Evolutionary conservation across 2,113 vertebrate species (phyloP).

Genomic region (Malaclemys terrapin): DNA sequence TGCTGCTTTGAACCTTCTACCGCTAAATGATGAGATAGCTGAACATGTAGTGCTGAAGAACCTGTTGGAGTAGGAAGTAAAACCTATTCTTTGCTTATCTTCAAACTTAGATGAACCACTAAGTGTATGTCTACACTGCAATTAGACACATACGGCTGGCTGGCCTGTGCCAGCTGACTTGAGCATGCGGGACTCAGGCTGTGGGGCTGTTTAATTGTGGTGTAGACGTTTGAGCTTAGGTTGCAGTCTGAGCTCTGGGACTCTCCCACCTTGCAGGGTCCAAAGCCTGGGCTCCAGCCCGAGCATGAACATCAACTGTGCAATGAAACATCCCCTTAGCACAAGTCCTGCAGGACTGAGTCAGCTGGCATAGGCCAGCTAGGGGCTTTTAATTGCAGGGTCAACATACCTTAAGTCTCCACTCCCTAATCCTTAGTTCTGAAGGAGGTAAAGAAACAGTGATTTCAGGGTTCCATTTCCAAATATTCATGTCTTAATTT

Average conservation of each 20-base stretch:
- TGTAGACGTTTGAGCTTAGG: background rate
- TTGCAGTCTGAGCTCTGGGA: background rate
- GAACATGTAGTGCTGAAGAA: background rate
- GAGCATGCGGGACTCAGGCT: background rate
- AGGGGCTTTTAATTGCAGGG: background rate
- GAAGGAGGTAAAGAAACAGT: background rate
- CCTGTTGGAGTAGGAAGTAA: background rate
- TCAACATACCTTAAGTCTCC: background rate
- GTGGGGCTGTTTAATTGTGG: background rate
- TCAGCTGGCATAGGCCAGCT: background rate
- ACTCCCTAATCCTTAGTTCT: accelerated
- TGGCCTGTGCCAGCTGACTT: background rate
- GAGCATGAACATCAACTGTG: background rate
- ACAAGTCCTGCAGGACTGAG: background rate
- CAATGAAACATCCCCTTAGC: background rate
- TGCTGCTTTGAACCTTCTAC: background rate
- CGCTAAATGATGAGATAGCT: background rate
- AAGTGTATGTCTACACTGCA: background rate
- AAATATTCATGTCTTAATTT: background rate
- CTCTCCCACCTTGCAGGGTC: background rate
- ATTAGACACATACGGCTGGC: background rate
- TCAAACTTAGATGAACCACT: background rate
- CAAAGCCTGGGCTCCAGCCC: background rate
- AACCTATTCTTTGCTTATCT: background rate
- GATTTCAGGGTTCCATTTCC: no score